Conservation (phyloP, 2,113 vertebrate species). For the Corynorhinus townsendii region DNA sequence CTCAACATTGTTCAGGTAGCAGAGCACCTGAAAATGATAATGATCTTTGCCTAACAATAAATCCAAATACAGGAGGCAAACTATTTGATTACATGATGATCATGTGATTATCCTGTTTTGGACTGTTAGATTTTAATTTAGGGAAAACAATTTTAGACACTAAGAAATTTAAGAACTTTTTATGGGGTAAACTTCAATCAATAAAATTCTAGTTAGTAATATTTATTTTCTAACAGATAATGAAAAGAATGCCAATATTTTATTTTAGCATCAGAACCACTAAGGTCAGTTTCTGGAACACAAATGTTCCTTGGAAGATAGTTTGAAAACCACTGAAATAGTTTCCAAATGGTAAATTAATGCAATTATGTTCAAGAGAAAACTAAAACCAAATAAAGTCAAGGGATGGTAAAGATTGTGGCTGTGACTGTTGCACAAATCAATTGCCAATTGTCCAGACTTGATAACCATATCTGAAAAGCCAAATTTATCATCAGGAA, state of each 20-base stretch:
- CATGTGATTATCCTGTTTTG: not conserved
- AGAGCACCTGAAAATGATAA: not conserved
- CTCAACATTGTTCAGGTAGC: not conserved
- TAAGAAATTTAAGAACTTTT: not conserved
- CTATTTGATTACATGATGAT: slow-evolving; percentile 6
- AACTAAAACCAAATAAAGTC: not conserved
- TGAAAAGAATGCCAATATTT: not conserved
- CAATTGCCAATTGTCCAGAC: not conserved
- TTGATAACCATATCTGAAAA: slow-evolving; percentile 1
- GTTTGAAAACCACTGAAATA: not conserved
- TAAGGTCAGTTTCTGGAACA: slow-evolving; percentile 24
- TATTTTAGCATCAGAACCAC: not conserved
- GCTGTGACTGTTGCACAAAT: not conserved
- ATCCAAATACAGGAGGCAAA: not conserved
- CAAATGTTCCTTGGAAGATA: not conserved
- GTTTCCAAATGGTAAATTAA: not conserved
- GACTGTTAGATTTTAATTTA: slow-evolving; percentile 2
- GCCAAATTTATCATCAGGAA: not conserved
- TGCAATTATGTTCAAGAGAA: not conserved
- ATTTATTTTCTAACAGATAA: not conserved
- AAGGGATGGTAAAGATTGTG: not conserved
- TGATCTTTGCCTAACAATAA: not conserved
- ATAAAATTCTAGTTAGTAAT: not conserved
- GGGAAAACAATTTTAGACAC: not conserved
- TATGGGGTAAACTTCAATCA: not conserved